These are phyloP conservation scores for Pluvianellus socialis DNA, from an alignment of 2,113 vertebrate genomes.

Conservation along the genomic window DNA sequence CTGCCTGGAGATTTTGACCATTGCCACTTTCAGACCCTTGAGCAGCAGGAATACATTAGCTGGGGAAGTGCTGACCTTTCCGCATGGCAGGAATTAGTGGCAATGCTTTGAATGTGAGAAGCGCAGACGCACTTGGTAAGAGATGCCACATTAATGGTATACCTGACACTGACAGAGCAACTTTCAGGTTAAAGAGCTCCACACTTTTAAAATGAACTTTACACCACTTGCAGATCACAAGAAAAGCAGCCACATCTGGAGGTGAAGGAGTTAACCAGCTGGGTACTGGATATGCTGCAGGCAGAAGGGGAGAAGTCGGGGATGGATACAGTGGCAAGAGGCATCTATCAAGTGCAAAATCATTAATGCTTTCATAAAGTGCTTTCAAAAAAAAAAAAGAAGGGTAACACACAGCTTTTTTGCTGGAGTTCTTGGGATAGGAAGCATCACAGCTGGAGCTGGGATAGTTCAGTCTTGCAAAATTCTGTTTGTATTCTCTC, in stretches of 20 bases:
- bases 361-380: background rate
- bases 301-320: background rate
- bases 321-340: background rate
- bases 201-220: background rate
- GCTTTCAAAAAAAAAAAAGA: background rate
- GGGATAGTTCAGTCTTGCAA: slow-evolving; percentile 43
- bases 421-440: background rate
- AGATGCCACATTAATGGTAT: background rate
- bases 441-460: slow-evolving; percentile 49
- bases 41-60: background rate
- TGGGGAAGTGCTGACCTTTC: background rate
- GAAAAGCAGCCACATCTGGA: background rate
- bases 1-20: background rate
- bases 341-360: background rate
- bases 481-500: slow-evolving; percentile 50
- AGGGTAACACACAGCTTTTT: background rate
- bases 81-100: background rate
- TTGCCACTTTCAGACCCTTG: background rate
- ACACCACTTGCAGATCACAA: background rate
- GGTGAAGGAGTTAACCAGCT: slow-evolving; percentile 8
- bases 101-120: background rate
- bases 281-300: background rate
- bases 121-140: background rate
- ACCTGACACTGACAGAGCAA: accelerated
- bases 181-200: background rate